These are phyloP conservation scores for Lottia scabra DNA, from an alignment of 2,888 invertebrate species.

Conservation along the genomic window DNA sequence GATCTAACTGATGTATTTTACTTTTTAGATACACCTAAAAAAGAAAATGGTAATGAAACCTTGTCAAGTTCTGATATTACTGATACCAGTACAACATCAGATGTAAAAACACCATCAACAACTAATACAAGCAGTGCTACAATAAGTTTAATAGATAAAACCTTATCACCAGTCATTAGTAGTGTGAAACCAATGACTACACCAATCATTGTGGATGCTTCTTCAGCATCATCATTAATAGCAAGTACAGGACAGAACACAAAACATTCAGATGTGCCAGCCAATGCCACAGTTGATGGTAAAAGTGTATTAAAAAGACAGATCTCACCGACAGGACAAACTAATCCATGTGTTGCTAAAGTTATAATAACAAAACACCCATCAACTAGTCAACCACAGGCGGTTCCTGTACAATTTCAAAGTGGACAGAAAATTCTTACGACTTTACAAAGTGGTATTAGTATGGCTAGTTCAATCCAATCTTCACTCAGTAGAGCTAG, in stretches of 20 bases:
- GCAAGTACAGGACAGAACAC: not conserved
- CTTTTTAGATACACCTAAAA: not conserved
- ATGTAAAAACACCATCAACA: constrained; percentile 20
- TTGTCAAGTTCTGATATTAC: not conserved
- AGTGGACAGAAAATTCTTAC: constrained; percentile 16
- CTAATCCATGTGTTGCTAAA: constrained; percentile 60
- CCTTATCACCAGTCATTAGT: not conserved
- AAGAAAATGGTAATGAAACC: not conserved
- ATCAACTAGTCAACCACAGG: constrained; percentile 58
- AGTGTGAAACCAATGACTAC: not conserved
- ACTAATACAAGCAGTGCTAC: not conserved
- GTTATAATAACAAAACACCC: constrained; percentile 67
- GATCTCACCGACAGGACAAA: constrained; percentile 29
- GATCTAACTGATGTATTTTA: too few species aligned
- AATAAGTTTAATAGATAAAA: not conserved
- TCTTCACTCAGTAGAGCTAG: constrained; percentile 9
- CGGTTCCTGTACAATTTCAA: constrained; percentile 48
- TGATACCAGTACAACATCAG: not conserved
- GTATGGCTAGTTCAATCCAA: constrained; percentile 29
- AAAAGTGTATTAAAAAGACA: constrained; percentile 36
- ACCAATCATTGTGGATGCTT: not conserved
- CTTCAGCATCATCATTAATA: not conserved
- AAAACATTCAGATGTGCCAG: constrained; percentile 11
- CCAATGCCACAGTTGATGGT: constrained; percentile 20
- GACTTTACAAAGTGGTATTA: constrained; percentile 26